Evolutionary conservation across 2,113 vertebrate genomes (phyloP), one percentile per base, ranked within the genome.

Genomic region (Anser cygnoides): DNA sequence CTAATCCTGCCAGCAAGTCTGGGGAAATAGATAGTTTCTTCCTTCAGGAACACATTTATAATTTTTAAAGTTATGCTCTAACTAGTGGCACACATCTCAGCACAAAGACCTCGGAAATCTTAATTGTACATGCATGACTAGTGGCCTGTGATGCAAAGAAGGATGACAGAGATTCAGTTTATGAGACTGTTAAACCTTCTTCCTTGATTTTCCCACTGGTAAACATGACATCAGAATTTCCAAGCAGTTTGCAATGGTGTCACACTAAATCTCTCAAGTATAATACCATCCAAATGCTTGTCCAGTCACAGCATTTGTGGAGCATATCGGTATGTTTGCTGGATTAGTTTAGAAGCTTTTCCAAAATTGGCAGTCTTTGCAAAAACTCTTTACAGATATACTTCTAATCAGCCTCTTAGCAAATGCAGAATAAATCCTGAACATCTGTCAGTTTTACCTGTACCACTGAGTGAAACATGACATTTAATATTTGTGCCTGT

Each of bases 341-440:
- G 73, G 76, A 84, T 94, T 84, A 78, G 52, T 91, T 81, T 81
- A 58, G 35, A 93, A 87, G 57, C 31, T 74, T 94, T 94, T 89
- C 76, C 22, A 61, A 93, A 94, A 81, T 23, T 5, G 8, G 0
- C 44, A 77, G 33, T 46, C 23, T 84, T 84, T 41, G 9, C 44
- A 82, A 82, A 91, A 96, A 82, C 66, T 43, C 15, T 87, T 81
- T 54, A 26, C 25, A 92, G 44, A 61, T 68, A 62, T 18, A 35
- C 8, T 67, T 71, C 39, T 94, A 84, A 94, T 75, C 74, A 75
- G 9, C 4, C 15, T 72, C 57, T 11, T 65, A 61, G 29, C 8
- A 95, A 89, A 89, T 54, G 26, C 58, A n/a, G 54, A 89, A 49
- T 61, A 92, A 93, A 79, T 89, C 58, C 80, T 41, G 62, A 92